phyloP scores from a whole-genome alignment of 2,888 invertebrate species.

The Trichopoda pennipes region DNA sequence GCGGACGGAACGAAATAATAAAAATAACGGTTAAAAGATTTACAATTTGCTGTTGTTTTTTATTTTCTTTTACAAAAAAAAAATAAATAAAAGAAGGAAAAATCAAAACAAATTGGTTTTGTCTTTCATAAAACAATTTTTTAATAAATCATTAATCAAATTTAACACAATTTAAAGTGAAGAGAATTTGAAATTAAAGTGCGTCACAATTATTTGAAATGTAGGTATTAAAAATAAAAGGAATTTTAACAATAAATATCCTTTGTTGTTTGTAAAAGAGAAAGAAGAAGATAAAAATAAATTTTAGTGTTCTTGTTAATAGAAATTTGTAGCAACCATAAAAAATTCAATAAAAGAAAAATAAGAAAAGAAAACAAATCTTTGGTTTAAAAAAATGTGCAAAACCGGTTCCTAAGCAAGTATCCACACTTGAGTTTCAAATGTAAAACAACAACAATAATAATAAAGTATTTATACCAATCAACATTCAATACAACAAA shows the following conservation, averaged over 20 bases:
- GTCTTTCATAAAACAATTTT: constrained; percentile 27
- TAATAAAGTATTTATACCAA: constrained; percentile 57
- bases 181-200: not conserved
- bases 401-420: constrained; percentile 69
- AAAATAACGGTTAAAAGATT: constrained; percentile 43
- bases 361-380: constrained; percentile 62
- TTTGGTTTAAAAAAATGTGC: constrained; percentile 60
- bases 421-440: constrained; percentile 63
- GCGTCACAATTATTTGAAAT: constrained; percentile 14
- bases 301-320: constrained; percentile 54
- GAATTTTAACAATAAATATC: constrained; percentile 43
- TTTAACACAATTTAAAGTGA: constrained; percentile 26
- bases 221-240: constrained; percentile 7
- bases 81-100: constrained; percentile 11
- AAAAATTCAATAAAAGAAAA: constrained; percentile 6
- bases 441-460: constrained; percentile 52
- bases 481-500: constrained; percentile 63
- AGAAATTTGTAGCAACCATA: constrained; percentile 40
- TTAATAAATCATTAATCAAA: constrained; percentile 10
- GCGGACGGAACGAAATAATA: constrained; percentile 46
- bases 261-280: not conserved
- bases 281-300: constrained; percentile 21
- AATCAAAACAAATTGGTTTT: constrained; percentile 45
- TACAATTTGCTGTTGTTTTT: constrained; percentile 3
- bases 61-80: not conserved